Base-by-base conservation (phyloP, 2,888 invertebrate genomes). In the Oxystoma pomonae region DNA sequence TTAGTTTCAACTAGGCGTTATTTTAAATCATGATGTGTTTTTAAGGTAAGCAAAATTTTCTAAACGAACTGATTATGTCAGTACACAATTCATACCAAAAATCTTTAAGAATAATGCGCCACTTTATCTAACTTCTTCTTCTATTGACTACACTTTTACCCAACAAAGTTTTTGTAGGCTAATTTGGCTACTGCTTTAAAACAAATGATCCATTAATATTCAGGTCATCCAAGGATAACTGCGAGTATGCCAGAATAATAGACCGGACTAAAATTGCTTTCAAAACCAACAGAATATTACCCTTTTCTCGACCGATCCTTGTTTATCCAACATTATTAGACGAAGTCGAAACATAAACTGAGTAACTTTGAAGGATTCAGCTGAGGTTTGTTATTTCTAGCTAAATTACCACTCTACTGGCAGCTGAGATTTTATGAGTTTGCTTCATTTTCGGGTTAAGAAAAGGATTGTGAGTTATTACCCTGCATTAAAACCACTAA, bases 181-280 rank as follows among this genome's bases (percentile, higher is more conserved):
- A 35, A 35, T 35, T 35, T 35, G 12, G 35, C n/a, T n/a, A n/a
- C n/a, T 50, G n/a, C 53, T 19, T n/a, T 53, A 53, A 19, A 53
- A 53, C 53, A 53, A 53, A 53, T 53, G 53, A 53, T 17, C 53
- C 53, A 53, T 53, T 53, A 53, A 53, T 53, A 53, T 53, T 53
- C 53, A 7, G 16, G 53, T 35, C 35, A 35, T 16, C 53, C 53
- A 19, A 16, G 53, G 53, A 17, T 19, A 16, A 53, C 53, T 53
- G 53, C 53, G 53, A 53, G 5, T 53, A 53, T 19, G 19, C 19
- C n/a, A 12, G 35, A 35, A 35, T 35, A 35, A 35, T 35, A 35
- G 35, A 35, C 35, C 35, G 35, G 35, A 35, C 35, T 35, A 35
- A 12, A 35, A 7, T 3, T 35, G 35, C 35, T 7, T 35, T 35